Evolutionary conservation across 2,113 vertebrate genomes (phyloP).

Genomic region (Prionailurus viverrinus): DNA sequence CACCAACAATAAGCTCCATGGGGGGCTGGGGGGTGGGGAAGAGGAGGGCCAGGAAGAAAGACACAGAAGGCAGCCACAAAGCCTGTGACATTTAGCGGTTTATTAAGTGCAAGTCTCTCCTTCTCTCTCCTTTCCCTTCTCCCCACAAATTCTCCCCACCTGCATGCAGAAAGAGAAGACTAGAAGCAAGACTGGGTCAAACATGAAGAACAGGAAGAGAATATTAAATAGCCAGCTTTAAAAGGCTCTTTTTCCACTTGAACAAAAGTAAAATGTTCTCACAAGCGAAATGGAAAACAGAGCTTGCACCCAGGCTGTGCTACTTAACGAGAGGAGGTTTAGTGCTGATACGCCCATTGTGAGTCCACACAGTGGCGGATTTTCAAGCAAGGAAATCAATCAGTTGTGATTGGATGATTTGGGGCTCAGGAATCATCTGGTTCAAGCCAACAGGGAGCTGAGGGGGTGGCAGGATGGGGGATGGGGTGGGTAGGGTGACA

Average conservation of each 20-base stretch:
- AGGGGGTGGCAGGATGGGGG: not conserved
- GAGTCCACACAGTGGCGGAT: constrained; percentile 31
- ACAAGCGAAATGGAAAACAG: constrained; percentile 53
- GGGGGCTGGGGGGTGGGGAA: not conserved
- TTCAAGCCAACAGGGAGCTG: constrained; percentile 58
- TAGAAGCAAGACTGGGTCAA: constrained; percentile 53
- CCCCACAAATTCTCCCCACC: constrained; percentile 19
- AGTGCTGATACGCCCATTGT: constrained; percentile 58
- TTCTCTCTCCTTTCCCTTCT: not conserved
- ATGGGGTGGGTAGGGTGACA: not conserved
- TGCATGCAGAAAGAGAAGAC: constrained; percentile 39
- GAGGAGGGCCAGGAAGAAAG: constrained; percentile 8
- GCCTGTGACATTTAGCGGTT: not conserved
- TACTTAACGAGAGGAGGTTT: constrained; percentile 44
- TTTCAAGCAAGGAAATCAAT: constrained; percentile 53
- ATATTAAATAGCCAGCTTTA: constrained; percentile 68
- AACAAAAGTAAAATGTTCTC: constrained; percentile 76
- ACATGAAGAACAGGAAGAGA: constrained; percentile 61
- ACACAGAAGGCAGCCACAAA: constrained; percentile 9
- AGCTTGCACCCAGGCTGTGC: constrained; percentile 44
- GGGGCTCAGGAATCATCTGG: constrained; percentile 47
- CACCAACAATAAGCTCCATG: rapidly evolving
- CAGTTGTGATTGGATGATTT: not conserved
- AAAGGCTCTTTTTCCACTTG: constrained; percentile 65
- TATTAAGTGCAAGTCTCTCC: constrained; percentile 6